A percentile compares a stretch with the other conserved stretches of the same genome.
These are phyloP conservation scores for Neodiprion virginianus DNA, from an alignment of 1,140 invertebrate genomes.

Conservation along the genomic window DNA sequence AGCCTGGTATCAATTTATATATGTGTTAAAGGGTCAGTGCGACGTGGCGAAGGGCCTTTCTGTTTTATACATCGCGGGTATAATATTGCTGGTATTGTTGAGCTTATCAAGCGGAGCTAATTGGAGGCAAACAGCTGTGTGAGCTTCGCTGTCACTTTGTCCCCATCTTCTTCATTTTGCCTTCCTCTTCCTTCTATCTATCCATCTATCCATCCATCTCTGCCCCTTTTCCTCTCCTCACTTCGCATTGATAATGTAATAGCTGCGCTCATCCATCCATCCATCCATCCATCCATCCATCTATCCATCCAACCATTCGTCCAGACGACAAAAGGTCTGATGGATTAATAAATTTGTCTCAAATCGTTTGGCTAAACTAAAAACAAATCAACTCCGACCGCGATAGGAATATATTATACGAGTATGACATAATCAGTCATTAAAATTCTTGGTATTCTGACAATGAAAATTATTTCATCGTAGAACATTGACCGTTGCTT, in stretches of 20 bases:
- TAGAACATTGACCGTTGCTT: no score
- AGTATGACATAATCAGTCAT: no score
- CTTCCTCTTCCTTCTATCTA: neutral
- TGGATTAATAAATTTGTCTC: conserved; percentile 53
- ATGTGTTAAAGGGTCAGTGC: no score
- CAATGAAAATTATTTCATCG: no score
- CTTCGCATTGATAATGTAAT: conserved; percentile 60
- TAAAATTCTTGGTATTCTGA: no score
- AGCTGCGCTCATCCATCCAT: conserved; percentile 26
- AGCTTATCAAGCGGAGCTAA: conserved; percentile 62
- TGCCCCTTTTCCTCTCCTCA: conserved; percentile 6
- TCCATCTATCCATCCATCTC: no score
- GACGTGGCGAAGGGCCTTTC: no score
- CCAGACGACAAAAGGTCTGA: conserved; percentile 54
- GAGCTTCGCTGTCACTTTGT: conserved; percentile 22
- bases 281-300: neutral
- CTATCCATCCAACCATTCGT: conserved; percentile 26
- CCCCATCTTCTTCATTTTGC: neutral
- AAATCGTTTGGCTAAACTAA: no score
- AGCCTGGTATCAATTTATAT: no score
- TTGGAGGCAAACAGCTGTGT: conserved; percentile 60
- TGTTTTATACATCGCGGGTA: conserved; percentile 13
- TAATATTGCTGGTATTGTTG: conserved; percentile 60
- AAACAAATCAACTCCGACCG: no score
- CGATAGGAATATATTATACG: no score